Conservation (phyloP, 2,113 vertebrate genomes). For the Leptosomus discolor region DNA sequence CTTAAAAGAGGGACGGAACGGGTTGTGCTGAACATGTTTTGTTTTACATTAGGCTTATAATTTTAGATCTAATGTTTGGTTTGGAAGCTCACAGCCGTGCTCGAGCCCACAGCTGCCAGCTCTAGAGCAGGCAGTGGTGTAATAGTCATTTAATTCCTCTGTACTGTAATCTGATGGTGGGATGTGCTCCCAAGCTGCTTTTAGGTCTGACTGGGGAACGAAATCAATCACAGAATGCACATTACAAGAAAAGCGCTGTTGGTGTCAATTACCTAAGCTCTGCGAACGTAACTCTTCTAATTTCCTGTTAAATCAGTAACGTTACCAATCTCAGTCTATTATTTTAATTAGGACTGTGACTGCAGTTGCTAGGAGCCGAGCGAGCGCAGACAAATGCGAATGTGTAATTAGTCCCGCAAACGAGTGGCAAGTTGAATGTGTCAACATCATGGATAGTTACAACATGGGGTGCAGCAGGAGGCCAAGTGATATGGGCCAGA, state of each 20-base stretch:
- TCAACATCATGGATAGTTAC: conserved; percentile 47
- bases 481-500: conserved; percentile 14
- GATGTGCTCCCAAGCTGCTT: conserved; percentile 62
- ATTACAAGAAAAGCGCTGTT: conserved; percentile 71
- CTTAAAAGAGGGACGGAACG: background rate
- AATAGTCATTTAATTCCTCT: conserved; percentile 67
- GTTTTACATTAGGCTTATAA: conserved; percentile 16
- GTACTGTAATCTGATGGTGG: conserved; percentile 61
- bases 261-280: conserved; percentile 75
- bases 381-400: conserved; percentile 65
- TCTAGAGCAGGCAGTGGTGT: conserved; percentile 33
- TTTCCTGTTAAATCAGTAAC: conserved; percentile 78
- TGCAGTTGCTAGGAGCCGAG: conserved; percentile 69
- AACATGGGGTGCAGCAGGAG: conserved; percentile 10
- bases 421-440: conserved; percentile 64
- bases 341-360: conserved; percentile 75
- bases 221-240: conserved; percentile 71
- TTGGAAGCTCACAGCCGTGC: conserved; percentile 1
- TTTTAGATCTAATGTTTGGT: conserved; percentile 50
- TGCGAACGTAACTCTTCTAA: conserved; percentile 71
- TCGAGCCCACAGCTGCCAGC: conserved; percentile 17
- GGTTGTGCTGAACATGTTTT: background rate
- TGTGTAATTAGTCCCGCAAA: conserved; percentile 69
- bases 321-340: conserved; percentile 73
- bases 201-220: conserved; percentile 62